Conservation (phyloP, 2,113 vertebrate species). For the Isichthys henryi region DNA sequence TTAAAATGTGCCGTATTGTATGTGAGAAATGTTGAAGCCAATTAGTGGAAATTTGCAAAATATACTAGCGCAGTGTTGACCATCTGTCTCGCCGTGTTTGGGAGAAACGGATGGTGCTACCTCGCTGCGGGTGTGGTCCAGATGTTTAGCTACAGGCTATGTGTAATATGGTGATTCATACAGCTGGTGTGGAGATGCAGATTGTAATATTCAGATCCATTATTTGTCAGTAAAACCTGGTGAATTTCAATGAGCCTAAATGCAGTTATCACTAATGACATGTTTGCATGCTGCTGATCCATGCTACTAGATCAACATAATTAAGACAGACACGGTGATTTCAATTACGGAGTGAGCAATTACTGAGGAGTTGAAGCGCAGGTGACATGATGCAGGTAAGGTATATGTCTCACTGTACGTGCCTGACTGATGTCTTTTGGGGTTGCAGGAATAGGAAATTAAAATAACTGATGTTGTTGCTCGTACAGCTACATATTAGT, state of each 20-base stretch:
- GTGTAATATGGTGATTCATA: slow-evolving; percentile 48
- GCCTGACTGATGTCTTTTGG: neutral
- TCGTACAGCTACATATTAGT: neutral
- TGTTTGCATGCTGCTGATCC: slow-evolving; percentile 32
- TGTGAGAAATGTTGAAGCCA: slow-evolving; percentile 12
- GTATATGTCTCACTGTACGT: neutral
- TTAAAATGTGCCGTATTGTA: slow-evolving; percentile 20
- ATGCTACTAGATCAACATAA: slow-evolving; percentile 11
- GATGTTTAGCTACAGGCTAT: slow-evolving; percentile 72
- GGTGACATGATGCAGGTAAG: neutral
- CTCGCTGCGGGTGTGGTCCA: slow-evolving; percentile 49
- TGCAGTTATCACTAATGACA: slow-evolving; percentile 40
- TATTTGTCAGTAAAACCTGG: slow-evolving; percentile 54
- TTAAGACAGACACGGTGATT: neutral
- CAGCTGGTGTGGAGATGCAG: slow-evolving; percentile 61
- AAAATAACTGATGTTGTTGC: neutral
- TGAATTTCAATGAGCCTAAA: slow-evolving; percentile 42
- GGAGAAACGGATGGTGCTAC: slow-evolving; percentile 50
- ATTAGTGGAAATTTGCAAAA: slow-evolving; percentile 21
- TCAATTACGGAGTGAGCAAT: neutral
- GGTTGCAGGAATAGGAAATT: neutral
- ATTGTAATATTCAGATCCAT: slow-evolving; percentile 51
- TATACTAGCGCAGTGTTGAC: slow-evolving; percentile 16
- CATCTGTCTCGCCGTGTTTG: slow-evolving; percentile 31
- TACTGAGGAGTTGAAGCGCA: neutral